These are phyloP conservation scores for Poecilia wingei DNA, from an alignment of 2,797 vertebrate species.

Conservation along the genomic window DNA sequence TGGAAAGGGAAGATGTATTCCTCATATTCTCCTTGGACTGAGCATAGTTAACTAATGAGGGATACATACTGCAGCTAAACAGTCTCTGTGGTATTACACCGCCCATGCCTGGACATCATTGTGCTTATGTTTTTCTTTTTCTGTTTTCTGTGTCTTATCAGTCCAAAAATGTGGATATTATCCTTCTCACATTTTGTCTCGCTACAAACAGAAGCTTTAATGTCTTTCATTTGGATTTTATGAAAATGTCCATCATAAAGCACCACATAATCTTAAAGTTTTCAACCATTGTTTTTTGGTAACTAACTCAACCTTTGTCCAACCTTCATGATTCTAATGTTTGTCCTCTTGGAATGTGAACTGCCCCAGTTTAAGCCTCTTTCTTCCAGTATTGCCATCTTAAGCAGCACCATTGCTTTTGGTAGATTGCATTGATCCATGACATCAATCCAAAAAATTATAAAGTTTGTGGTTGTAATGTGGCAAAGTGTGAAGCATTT, in stretches of 20 bases:
- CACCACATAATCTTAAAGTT: background rate
- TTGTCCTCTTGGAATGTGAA: background rate
- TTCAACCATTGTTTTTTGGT: background rate
- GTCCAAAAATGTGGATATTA: constrained; percentile 10
- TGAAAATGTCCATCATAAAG: background rate
- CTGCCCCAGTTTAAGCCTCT: background rate
- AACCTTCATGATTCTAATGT: background rate
- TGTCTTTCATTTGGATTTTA: constrained; percentile 1
- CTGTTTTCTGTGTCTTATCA: constrained; percentile 11
- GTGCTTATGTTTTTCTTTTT: background rate
- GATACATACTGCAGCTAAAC: constrained; percentile 3
- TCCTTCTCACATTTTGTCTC: background rate
- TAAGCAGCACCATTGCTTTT: background rate
- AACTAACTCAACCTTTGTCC: background rate
- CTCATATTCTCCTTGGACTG: constrained; percentile 15
- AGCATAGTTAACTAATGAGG: constrained; percentile 24
- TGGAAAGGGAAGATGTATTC: constrained; percentile 34
- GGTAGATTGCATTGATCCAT: background rate
- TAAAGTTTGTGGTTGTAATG: background rate
- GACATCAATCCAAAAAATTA: background rate
- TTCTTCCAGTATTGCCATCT: background rate
- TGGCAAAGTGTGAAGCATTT: background rate
- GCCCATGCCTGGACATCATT: background rate
- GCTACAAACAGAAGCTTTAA: background rate
- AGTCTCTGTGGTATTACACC: background rate